A percentile compares a stretch with the other conserved stretches of the same genome.
phyloP scores from a whole-genome alignment of 2,113 vertebrate species.

The Silurus glanis region DNA sequence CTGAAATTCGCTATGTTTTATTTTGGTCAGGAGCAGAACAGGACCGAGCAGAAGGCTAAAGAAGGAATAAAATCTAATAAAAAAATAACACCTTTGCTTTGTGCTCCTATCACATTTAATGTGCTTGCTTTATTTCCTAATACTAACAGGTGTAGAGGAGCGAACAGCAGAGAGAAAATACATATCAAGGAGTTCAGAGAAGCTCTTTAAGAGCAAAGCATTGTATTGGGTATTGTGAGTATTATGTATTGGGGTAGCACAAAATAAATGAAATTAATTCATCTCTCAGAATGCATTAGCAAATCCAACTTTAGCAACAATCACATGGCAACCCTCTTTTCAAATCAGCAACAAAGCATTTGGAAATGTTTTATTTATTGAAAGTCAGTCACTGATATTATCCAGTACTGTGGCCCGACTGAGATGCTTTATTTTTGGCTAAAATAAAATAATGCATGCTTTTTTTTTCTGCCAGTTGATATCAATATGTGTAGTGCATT shows the following conservation, averaged over 20 bases:
- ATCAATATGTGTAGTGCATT: not conserved
- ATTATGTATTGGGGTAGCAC: too few species aligned
- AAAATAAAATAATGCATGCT: not conserved
- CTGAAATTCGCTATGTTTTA: slow-evolving; percentile 50
- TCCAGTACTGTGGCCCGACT: not conserved
- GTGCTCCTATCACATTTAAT: slow-evolving; percentile 33
- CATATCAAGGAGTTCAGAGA: slow-evolving; percentile 8
- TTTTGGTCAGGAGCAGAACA: slow-evolving; percentile 39
- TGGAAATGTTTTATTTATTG: not conserved
- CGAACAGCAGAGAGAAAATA: slow-evolving; percentile 1
- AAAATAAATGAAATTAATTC: not conserved
- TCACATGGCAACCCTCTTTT: not conserved
- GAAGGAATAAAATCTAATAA: not conserved
- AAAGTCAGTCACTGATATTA: not conserved
- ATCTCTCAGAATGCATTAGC: not conserved
- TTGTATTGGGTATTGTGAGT: not conserved
- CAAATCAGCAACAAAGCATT: not conserved
- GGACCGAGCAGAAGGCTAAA: slow-evolving; percentile 40
- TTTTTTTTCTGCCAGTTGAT: not conserved
- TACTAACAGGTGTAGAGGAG: slow-evolving; percentile 45
- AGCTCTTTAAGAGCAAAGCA: not conserved
- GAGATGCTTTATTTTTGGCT: not conserved
- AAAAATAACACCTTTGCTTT: slow-evolving; percentile 10
- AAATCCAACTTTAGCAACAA: not conserved
- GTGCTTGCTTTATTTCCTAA: not conserved